These are phyloP conservation scores for Astyanax mexicanus DNA, from an alignment of 2,797 vertebrate genomes.

Conservation along the genomic window DNA sequence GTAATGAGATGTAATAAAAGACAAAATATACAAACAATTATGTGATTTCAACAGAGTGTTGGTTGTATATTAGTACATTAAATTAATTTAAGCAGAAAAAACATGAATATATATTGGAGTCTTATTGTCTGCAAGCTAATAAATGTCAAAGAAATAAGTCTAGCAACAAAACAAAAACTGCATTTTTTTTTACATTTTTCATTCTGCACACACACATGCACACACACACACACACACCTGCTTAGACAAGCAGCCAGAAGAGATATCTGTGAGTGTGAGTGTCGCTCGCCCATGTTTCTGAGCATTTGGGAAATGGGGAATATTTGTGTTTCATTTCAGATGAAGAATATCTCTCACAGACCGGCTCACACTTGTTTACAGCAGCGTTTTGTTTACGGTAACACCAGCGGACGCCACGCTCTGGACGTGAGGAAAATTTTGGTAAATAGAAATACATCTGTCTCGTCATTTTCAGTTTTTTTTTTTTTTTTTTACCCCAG, in stretches of 20 bases:
- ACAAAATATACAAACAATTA: too few relatives aligned
- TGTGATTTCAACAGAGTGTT: too few relatives aligned
- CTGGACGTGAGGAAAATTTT: background rate
- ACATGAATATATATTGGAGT: too few relatives aligned
- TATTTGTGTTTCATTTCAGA: constrained; percentile 23
- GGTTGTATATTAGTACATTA: too few relatives aligned
- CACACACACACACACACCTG: constrained; percentile 18
- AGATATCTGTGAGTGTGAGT: constrained; percentile 55
- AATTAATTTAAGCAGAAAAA: too few relatives aligned
- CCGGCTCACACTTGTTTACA: constrained; percentile 3
- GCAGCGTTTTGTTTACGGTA: background rate
- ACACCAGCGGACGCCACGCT: background rate
- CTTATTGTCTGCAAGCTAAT: too few relatives aligned
- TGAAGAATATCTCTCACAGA: background rate
- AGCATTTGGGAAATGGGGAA: constrained; percentile 35
- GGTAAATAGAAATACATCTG: background rate
- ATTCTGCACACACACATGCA: too few relatives aligned
- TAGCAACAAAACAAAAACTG: too few relatives aligned
- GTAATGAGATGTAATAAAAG: too few relatives aligned
- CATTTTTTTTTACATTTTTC: too few relatives aligned
- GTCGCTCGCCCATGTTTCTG: constrained; percentile 42
- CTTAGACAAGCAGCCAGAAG: constrained; percentile 63
- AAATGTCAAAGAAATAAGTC: too few relatives aligned
- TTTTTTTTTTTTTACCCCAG: too few relatives aligned
- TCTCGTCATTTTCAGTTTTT: background rate